A percentile compares a stretch with the other conserved stretches of the same genome.
phyloP scores from a whole-genome alignment of 2,797 vertebrate genomes.

The Ibycter americanus region DNA sequence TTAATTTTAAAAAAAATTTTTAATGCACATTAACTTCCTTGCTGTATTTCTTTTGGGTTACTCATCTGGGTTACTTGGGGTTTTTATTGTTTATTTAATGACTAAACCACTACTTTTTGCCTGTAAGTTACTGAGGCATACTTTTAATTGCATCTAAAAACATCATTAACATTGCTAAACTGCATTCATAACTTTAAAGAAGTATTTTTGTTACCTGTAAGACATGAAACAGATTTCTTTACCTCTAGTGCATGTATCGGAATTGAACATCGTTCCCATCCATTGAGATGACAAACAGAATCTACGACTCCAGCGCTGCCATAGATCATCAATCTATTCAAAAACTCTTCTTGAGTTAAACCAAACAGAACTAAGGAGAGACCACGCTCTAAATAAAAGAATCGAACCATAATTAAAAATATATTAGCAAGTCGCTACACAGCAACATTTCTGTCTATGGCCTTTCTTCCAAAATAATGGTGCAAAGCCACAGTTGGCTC shows the following conservation, averaged over 20 bases:
- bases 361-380: conserved; percentile 88
- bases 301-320: conserved; percentile 89
- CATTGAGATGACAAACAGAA: conserved; percentile 90
- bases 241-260: conserved; percentile 92
- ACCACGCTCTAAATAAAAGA: conserved; percentile 74
- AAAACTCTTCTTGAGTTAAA: conserved; percentile 88
- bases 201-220: background rate
- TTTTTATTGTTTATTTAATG: background rate
- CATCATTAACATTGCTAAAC: background rate
- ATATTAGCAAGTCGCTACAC: fast-evolving
- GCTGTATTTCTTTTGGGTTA: background rate
- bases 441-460: background rate
- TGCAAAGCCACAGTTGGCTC: fast-evolving
- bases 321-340: conserved; percentile 91
- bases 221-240: background rate
- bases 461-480: background rate
- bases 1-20: background rate
- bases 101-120: background rate
- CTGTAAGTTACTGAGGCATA: background rate
- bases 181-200: background rate
- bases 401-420: background rate
- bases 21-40: background rate
- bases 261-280: conserved; percentile 93
- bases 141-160: background rate
- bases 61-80: background rate